Base-by-base conservation (phyloP, 2,113 vertebrate species). In the Ailurus styani region DNA sequence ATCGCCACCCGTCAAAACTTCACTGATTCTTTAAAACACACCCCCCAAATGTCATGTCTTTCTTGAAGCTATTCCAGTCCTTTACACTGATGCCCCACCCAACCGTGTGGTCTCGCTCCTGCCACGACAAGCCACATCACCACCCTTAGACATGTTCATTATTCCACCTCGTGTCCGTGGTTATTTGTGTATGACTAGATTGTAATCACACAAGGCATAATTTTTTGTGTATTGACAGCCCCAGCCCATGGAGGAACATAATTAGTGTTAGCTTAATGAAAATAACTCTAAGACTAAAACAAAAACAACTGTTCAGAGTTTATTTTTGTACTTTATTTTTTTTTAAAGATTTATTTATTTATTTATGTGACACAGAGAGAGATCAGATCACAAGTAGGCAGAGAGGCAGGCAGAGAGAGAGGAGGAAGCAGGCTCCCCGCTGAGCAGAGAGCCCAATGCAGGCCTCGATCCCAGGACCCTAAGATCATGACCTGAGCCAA, bases 251-350 rank as follows among this genome's bases (percentile, higher is more conserved):
- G 17, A 21, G 60, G 40, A 60, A 60, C 42, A 50, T 18, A 87
- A 54, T 73, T 3, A 93, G 83, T 1, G 0, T 34, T 0, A 70
- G 14, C 78, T 73, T 45, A 21, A 50, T 40, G n/a, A 70, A 40
- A 84, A 34, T 37, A 47, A 81, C 11, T n/a, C 42, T 17, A 92
- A 78, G 13, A 20, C 79, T 37, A 57, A 95, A 79, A 90, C 60
- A 85, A 52, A 42, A 15, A 34, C 93, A 66, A 70, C 60, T 2
- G 8, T 62, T 79, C 23, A 52, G 4, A 7, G 45, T 94, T 95
- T 64, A 23, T 45, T 84, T 96, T 95, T 75, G n/a, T 25, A 62
- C 72, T 98, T 97, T 97, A 95, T 97, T 97, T n/a, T n/a, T n/a
- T n/a, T n/a, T n/a, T n/a, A n/a, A n/a, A n/a, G n/a, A n/a, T n/a